Evolutionary conservation across 2,888 invertebrate species (phyloP), one percentile per base, ranked within the genome.

Genomic region (Drosophila mimica): DNA sequence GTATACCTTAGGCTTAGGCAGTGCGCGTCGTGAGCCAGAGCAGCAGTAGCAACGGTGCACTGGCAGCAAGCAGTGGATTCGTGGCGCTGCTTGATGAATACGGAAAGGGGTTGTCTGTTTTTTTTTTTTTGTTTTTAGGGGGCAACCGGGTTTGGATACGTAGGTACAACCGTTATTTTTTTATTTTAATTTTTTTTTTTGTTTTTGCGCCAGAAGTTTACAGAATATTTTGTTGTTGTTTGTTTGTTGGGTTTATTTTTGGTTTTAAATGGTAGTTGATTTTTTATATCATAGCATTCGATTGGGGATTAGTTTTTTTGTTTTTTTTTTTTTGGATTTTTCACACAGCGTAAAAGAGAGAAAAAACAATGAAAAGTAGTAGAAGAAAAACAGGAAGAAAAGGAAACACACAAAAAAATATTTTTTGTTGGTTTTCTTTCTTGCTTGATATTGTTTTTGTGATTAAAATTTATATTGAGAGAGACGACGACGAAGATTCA

Each of bases 301-400:
- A 72, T 72, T 63, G 52, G 67, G 63, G 13, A 49, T 62, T 49
- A 11, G 48, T 20, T 43, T 43, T 17, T 56, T 25, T 53, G 34
- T 43, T 54, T 70, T 59, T 75, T 65, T 64, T 64, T 72, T 63
- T 64, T 69, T 76, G 52, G 62, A 70, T 74, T 76, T 87, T 75
- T 76, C 88, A 88, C 88, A 88, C 85, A 85, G 85, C 85, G 74
- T 85, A 85, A 88, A 85, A 87, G 78, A 81, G 81, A 88, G 74
- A 83, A 76, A 80, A 80, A 83, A 79, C 79, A 78, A 82, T 79
- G 87, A 69, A 84, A 86, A 81, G 83, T 88, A 81, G 79, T 73
- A 81, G 81, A 86, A 83, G 83, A 82, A 82, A 75, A 81, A 82
- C 86, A 84, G 76, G 77, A 86, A 81, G 79, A 85, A 83, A 88